Evolutionary conservation across 2,113 vertebrate genomes (phyloP), one percentile per base, ranked within the genome.

Genomic region (Hassar affinis): DNA sequence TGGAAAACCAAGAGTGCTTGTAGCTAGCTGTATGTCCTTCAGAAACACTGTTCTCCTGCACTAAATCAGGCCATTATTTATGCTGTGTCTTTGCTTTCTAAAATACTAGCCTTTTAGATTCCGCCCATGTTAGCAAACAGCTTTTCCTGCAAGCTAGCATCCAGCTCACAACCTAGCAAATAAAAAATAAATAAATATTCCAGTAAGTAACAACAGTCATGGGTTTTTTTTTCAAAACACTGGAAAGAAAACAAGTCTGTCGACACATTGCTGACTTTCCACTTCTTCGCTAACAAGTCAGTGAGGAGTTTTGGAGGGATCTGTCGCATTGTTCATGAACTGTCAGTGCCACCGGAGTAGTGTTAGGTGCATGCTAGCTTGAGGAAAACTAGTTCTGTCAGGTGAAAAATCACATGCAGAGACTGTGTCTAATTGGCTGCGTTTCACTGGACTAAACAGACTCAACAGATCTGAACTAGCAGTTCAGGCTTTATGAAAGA

Each of bases 191-290:
- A 64, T 33, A 30, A 42, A 69, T 47, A 15, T 12, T 47, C 42
- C 38, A 47, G 12, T 45, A 47, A 6, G 12, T 45, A 47, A 6
- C 22, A 47, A 47, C 11, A 72, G 69, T 72, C 38, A 72, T 12
- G 20, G n/a, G 38, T 25, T 75, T 75, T 75, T 7, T 52, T 2
- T 5, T 42, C 30, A 38, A 49, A 74, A 33, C 14, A 14, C n/a
- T 30, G n/a, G 71, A 18, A 74, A 18, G n/a, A 18, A 74, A 74
- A 74, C 45, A 74, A 74, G 14, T 12, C n/a, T 2, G 71, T 51
- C 15, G 9, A 51, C 47, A 75, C 71, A 75, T 33, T 75, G 71
- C 71, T 72, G 69, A 72, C 42, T 72, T 72, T 72, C 25, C 42
- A 72, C 10, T 72, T 69, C 38, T 69, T 47, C 6, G 25, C 25